Conservation (phyloP, 2,888 invertebrate genomes). For the Pollenia amentaria region DNA sequence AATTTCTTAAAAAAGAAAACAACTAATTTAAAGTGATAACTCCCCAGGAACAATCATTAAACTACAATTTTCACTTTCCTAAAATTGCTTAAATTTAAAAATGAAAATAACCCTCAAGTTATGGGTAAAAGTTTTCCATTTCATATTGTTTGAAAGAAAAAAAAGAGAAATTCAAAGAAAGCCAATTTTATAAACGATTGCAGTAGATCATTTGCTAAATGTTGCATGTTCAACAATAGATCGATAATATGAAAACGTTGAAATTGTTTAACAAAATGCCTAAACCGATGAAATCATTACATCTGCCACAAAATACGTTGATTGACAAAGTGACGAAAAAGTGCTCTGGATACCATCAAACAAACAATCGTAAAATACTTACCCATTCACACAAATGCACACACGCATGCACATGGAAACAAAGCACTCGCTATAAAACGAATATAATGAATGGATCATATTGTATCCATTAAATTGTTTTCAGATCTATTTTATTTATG, state of each 20-base stretch:
- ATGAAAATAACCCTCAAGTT: constrained; percentile 9
- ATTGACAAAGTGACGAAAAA: constrained; percentile 72
- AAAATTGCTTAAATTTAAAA: background rate
- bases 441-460: constrained; percentile 34
- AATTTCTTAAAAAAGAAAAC: background rate
- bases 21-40: background rate
- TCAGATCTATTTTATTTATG: constrained; percentile 35
- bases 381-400: background rate
- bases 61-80: constrained; percentile 19
- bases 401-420: background rate
- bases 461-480: constrained; percentile 29
- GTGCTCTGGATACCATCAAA: constrained; percentile 13
- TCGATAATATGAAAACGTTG: constrained; percentile 12
- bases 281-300: constrained; percentile 49
- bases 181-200: constrained; percentile 37
- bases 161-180: constrained; percentile 23
- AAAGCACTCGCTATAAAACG: background rate
- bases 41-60: background rate
- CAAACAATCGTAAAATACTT: constrained; percentile 12
- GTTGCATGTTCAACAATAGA: constrained; percentile 22
- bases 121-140: background rate
- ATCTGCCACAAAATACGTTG: constrained; percentile 31
- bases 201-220: constrained; percentile 55
- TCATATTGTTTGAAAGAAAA: background rate
- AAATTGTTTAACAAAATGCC: constrained; percentile 41